Base-by-base conservation (phyloP, 2,888 invertebrate genomes). In the Eristalis pertinax region DNA sequence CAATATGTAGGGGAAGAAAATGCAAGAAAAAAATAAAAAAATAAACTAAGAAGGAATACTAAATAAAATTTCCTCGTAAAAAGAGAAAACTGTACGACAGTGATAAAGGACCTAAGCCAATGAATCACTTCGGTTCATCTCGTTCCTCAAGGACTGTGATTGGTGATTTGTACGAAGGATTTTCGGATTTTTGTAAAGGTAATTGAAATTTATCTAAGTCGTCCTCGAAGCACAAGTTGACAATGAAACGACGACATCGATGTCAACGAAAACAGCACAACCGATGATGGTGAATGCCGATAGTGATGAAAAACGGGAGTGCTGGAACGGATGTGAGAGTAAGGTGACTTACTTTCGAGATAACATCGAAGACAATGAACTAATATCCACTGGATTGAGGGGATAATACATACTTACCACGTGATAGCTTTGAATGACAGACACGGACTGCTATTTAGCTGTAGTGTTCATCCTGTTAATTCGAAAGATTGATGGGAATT, bases 161-260 rank as follows among this genome's bases (percentile, higher is more conserved):
- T 87, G 79, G 83, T 87, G 87, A 87, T 87, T 87, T 87, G 87
- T 87, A 75, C 84, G 58, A 84, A 84, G 79, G 87, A 87, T 32
- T 84, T 87, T 87, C 72, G 84, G 87, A 84, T 83, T 72, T 79
- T 63, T 79, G 75, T 72, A 65, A 58, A 84, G 84, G 79, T 87
- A 87, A 87, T 87, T 87, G 87, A 87, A 87, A 87, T 87, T 84
- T 87, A 87, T 87, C 87, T 83, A 75, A 84, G 83, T 87, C 84
- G 32, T 69, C 65, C 69, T 74, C 67, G 60, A 60, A 82, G 78
- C 58, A 76, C 62, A 63, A 84, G 60, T 65, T 58, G 63, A 70
- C 64, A 22, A 81, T 62, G 41, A 77, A 15, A 80, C 62, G 19
- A 50, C 15, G 41, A 75, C 38, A 43, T 50, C 26, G n/a, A 74